phyloP scores from a whole-genome alignment of 2,888 invertebrate species.

The Heliconius hortense region DNA sequence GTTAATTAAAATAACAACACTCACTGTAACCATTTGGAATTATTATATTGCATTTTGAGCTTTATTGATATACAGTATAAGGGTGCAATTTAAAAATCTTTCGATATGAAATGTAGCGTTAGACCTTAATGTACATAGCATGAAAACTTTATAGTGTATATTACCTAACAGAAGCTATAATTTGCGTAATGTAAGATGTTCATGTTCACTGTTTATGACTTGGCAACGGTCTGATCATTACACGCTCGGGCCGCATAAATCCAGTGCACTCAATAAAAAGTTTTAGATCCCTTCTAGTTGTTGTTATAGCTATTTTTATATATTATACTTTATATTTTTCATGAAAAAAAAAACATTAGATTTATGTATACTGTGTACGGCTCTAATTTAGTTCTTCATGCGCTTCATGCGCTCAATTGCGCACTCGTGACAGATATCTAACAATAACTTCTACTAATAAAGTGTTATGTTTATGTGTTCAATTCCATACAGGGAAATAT shows the following conservation, averaged over 20 bases:
- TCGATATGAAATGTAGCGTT: constrained; percentile 25
- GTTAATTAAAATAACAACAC: constrained; percentile 23
- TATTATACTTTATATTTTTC: neutral
- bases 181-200: constrained; percentile 47
- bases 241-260: constrained; percentile 42
- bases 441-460: neutral
- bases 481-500: neutral
- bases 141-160: constrained; percentile 42
- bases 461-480: neutral
- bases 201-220: constrained; percentile 61
- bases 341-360: neutral
- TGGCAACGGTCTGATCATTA: constrained; percentile 59
- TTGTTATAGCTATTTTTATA: constrained; percentile 14
- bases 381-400: neutral
- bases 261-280: constrained; percentile 33
- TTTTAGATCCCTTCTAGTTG: constrained; percentile 43
- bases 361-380: neutral
- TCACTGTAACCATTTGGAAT: constrained; percentile 1
- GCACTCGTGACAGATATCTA: neutral
- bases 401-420: neutral
- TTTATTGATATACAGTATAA: neutral
- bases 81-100: neutral
- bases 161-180: constrained; percentile 42
- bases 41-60: constrained; percentile 2
- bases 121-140: constrained; percentile 35